A percentile compares a stretch with the other conserved stretches of the same genome.
Conservation (phyloP, 2,888 invertebrate species). For the Nezara viridula region DNA sequence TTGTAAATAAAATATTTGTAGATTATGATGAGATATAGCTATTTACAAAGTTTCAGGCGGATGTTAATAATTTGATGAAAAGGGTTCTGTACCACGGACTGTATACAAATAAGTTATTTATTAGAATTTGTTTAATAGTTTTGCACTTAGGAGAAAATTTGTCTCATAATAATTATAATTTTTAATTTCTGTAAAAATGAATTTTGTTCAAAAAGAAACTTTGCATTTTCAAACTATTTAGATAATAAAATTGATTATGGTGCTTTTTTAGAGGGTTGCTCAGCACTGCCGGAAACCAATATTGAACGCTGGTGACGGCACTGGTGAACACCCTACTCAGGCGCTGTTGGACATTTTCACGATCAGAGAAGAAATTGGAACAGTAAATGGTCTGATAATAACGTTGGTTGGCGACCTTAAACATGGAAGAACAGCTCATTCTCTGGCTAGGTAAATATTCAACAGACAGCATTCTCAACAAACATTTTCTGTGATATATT, state of each 20-base stretch:
- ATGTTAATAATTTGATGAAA: no score
- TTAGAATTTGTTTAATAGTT: no score
- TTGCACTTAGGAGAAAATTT: no score
- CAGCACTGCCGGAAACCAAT: conserved; percentile 88
- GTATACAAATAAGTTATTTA: no score
- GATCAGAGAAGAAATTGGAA: conserved; percentile 98
- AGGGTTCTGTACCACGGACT: no score
- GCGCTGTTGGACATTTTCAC: conserved; percentile 97
- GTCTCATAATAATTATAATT: no score
- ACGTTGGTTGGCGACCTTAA: conserved; percentile 99
- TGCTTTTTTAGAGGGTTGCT: conserved; percentile 79
- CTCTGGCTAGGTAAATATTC: conserved; percentile 80
- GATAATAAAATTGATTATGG: not conserved
- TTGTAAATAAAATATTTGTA: no score
- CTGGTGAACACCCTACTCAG: conserved; percentile 98
- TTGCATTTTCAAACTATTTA: not conserved
- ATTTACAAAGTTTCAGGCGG: no score
- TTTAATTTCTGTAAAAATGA: not conserved
- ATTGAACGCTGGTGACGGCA: conserved; percentile 98
- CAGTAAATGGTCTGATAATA: conserved; percentile 96
- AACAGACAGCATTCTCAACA: not conserved
- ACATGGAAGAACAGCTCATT: conserved; percentile 98
- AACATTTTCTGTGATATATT: no score
- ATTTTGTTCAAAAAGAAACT: not conserved
- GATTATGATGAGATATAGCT: no score